phyloP scores from a whole-genome alignment of 2,113 vertebrate genomes.

The Chaetorhynchus papuensis region DNA sequence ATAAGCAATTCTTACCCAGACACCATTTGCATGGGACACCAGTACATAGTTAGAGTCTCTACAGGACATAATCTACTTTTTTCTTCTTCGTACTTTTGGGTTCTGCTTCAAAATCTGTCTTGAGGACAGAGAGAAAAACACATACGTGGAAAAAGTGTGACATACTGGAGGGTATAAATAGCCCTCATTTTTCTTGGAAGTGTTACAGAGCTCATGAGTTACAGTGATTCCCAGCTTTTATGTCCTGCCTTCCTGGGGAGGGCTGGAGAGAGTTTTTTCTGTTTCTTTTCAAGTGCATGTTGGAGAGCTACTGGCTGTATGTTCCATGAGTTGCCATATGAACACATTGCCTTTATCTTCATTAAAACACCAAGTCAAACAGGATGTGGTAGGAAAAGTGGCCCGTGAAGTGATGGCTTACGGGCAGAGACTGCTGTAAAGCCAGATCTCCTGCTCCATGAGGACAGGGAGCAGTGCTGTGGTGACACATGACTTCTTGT shows the following conservation, averaged over 20 bases:
- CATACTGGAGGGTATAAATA: background rate
- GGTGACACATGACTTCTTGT: background rate
- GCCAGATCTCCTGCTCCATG: fast-evolving
- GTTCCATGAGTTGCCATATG: background rate
- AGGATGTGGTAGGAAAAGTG: background rate
- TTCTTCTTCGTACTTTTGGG: background rate
- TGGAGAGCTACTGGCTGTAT: background rate
- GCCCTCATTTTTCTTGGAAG: background rate
- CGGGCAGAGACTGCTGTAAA: background rate
- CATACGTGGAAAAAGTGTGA: background rate
- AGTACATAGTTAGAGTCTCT: background rate
- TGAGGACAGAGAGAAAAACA: background rate
- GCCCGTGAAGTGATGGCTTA: background rate
- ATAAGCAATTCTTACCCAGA: background rate
- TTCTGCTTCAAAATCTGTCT: background rate
- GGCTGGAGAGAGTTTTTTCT: background rate
- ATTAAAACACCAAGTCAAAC: background rate
- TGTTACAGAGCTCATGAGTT: background rate
- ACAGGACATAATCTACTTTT: background rate
- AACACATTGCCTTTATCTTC: background rate
- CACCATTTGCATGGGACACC: background rate
- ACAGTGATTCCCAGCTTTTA: background rate
- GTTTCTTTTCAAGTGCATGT: background rate
- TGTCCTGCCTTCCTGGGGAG: background rate
- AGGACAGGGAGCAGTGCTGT: background rate